Percentiles rank a stretch among this genome's conserved stretches.
Evolutionary conservation across 2,113 vertebrate species (phyloP).

Genomic region (Pedionomus torquatus): DNA sequence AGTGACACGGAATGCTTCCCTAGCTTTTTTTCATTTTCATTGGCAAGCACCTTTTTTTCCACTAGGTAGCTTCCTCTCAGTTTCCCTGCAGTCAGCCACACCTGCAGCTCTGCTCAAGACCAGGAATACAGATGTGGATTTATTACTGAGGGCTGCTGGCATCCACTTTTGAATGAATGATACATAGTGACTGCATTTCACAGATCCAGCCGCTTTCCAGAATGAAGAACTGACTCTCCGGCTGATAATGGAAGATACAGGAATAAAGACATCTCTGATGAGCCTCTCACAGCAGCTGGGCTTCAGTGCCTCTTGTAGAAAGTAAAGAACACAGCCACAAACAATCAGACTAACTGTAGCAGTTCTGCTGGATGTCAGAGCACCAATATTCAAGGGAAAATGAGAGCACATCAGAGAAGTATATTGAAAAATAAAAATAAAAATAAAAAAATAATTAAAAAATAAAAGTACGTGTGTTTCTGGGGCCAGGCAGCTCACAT

Average conservation of each 20-base stretch:
- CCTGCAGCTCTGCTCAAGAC: background rate
- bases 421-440: background rate
- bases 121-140: background rate
- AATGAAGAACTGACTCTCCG: background rate
- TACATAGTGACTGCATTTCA: background rate
- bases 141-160: background rate
- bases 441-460: background rate
- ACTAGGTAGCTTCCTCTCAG: background rate
- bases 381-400: background rate
- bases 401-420: background rate
- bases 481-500: accelerated
- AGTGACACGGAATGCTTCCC: background rate
- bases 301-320: background rate
- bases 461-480: background rate
- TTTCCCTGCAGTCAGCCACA: background rate
- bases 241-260: background rate
- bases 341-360: background rate
- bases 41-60: background rate
- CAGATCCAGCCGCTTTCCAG: background rate
- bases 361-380: background rate
- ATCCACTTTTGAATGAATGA: background rate
- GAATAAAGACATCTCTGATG: background rate
- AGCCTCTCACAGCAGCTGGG: background rate
- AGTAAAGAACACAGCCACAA: background rate
- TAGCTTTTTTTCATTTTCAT: background rate